A percentile compares a stretch with the other conserved stretches of the same genome.
Conservation (phyloP, 2,113 vertebrate species). For the Lasiurus borealis region DNA sequence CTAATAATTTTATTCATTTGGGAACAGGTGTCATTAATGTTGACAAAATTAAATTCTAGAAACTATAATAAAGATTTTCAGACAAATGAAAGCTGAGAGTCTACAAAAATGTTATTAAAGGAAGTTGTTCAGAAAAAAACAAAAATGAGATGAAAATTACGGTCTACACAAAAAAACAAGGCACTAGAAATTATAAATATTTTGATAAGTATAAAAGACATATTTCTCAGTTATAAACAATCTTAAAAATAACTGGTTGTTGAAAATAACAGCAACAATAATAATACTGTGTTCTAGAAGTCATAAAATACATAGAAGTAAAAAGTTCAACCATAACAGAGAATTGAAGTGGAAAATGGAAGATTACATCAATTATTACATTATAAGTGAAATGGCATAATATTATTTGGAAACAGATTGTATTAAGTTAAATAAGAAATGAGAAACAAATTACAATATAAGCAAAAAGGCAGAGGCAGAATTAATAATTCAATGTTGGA, state of each 20-base stretch:
- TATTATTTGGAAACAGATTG: not conserved
- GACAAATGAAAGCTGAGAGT: not conserved
- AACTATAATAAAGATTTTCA: not conserved
- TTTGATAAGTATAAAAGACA: not conserved
- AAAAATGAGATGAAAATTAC: not conserved
- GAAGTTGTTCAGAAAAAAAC: conserved; percentile 40
- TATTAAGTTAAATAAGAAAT: not conserved
- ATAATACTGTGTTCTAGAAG: not conserved
- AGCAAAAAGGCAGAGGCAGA: not conserved
- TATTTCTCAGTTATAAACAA: not conserved
- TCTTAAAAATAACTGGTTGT: not conserved
- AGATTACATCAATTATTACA: not conserved
- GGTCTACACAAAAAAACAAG: not conserved
- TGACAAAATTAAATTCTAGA: conserved; percentile 10
- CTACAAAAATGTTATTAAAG: not conserved
- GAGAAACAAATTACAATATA: not conserved
- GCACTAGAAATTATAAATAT: not conserved
- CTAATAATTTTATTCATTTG: not conserved
- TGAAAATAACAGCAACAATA: not conserved
- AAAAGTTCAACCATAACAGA: not conserved
- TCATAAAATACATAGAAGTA: not conserved
- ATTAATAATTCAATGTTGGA: not conserved
- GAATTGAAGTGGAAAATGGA: not conserved
- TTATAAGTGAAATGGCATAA: not conserved
- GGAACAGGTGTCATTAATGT: not conserved